Evolutionary conservation across 2,888 invertebrate genomes (phyloP).

Genomic region (Nephrotoma appendiculata): DNA sequence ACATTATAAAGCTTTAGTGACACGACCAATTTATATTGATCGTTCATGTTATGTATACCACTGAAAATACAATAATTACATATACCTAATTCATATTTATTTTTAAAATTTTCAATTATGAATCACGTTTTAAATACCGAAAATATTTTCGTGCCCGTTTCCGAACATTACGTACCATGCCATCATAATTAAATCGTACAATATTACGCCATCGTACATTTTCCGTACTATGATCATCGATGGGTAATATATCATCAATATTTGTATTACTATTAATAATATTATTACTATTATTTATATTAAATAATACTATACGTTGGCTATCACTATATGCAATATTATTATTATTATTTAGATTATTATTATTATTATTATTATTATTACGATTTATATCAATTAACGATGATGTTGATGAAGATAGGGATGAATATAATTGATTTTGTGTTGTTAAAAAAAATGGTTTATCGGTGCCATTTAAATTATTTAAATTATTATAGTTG

Average conservation of each 20-base stretch:
- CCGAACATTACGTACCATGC: constrained; percentile 21
- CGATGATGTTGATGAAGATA: neutral
- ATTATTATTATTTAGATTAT: neutral
- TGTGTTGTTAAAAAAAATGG: constrained; percentile 10
- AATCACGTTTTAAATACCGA: constrained; percentile 20
- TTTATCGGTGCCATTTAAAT: constrained; percentile 2
- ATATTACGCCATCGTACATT: constrained; percentile 4
- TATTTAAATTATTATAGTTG: neutral
- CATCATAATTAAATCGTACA: neutral
- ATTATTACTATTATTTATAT: constrained; percentile 1
- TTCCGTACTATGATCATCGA: neutral
- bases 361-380: neutral
- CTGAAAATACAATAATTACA: neutral
- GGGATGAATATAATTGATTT: constrained; percentile 8
- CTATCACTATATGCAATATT: neutral
- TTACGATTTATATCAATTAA: neutral
- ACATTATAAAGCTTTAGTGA: neutral
- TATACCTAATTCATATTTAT: neutral
- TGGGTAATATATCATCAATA: neutral
- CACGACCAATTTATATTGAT: neutral
- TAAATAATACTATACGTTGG: neutral
- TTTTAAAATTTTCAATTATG: neutral
- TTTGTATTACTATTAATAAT: neutral
- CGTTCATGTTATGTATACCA: neutral
- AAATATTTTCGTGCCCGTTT: constrained; percentile 33